These are phyloP conservation scores for Epinephelus cyanopodus DNA, from an alignment of 2,113 vertebrate genomes.

Conservation along the genomic window DNA sequence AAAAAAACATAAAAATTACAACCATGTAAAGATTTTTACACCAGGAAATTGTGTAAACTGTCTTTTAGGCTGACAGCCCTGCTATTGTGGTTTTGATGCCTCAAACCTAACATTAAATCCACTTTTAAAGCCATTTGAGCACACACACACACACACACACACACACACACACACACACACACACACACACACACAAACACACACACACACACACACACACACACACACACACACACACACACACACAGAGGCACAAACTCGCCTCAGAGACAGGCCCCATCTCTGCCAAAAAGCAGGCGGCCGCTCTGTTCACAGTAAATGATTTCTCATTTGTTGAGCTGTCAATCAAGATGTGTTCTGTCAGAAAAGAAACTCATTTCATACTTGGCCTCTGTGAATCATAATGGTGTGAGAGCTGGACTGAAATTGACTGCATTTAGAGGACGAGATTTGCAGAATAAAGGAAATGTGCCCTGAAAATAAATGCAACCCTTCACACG, in stretches of 20 bases:
- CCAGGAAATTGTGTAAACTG: slow-evolving; percentile 20
- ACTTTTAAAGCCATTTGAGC: slow-evolving; percentile 28
- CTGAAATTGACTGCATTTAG: slow-evolving; percentile 57
- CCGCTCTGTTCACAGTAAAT: slow-evolving; percentile 73
- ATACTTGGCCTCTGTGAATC: slow-evolving; percentile 69
- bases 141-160: slow-evolving; percentile 25
- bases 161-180: neutral
- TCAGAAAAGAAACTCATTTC: slow-evolving; percentile 72
- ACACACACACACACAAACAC: no score
- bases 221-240: neutral
- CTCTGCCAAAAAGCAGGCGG: slow-evolving; percentile 66
- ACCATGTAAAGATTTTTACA: slow-evolving; percentile 12
- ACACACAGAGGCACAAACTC: neutral
- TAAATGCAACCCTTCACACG: slow-evolving; percentile 27
- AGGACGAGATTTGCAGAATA: slow-evolving; percentile 51
- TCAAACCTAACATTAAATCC: slow-evolving; percentile 45
- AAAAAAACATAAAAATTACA: slow-evolving; percentile 4
- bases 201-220: slow-evolving; percentile 16
- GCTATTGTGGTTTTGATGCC: slow-evolving; percentile 32
- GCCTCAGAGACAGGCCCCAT: slow-evolving; percentile 46
- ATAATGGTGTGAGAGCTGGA: slow-evolving; percentile 58
- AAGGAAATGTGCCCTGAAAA: slow-evolving; percentile 51
- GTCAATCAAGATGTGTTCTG: slow-evolving; percentile 74
- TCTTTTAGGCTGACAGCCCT: slow-evolving; percentile 10
- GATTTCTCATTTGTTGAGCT: slow-evolving; percentile 82